phyloP scores from a whole-genome alignment of 1,140 invertebrate genomes.

The Bathynomus jamesi region DNA sequence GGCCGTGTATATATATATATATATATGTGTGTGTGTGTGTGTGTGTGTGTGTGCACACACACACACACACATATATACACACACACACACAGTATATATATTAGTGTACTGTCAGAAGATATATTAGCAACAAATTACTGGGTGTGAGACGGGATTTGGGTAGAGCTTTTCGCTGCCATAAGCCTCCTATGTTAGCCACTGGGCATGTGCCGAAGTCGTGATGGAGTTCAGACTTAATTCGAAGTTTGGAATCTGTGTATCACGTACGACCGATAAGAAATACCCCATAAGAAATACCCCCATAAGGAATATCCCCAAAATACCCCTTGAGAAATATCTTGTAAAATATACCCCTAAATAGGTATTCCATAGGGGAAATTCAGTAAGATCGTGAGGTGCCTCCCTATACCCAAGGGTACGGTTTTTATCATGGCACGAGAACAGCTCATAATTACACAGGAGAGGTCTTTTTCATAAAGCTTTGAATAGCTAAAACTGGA shows the following conservation, averaged over 20 bases:
- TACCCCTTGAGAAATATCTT: background rate
- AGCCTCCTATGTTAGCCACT: background rate
- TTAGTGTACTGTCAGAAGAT: no score
- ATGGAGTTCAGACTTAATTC: background rate
- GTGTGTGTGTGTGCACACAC: no score
- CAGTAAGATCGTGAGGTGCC: background rate
- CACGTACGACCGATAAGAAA: background rate
- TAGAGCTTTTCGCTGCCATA: background rate
- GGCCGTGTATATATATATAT: no score
- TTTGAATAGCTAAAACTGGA: background rate
- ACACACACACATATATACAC: no score
- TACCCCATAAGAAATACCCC: background rate
- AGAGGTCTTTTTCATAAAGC: background rate
- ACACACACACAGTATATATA: no score
- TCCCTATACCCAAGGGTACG: background rate
- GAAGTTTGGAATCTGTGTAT: background rate
- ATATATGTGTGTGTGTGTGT: no score
- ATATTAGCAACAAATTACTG: background rate
- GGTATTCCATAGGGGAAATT: background rate
- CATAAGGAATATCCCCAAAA: no score
- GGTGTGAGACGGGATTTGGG: background rate
- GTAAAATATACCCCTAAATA: background rate
- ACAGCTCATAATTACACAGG: background rate
- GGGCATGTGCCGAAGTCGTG: background rate
- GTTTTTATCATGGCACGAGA: background rate